These are phyloP conservation scores for Tolmerus cingulatus DNA, from an alignment of 2,888 invertebrate genomes.

Conservation along the genomic window DNA sequence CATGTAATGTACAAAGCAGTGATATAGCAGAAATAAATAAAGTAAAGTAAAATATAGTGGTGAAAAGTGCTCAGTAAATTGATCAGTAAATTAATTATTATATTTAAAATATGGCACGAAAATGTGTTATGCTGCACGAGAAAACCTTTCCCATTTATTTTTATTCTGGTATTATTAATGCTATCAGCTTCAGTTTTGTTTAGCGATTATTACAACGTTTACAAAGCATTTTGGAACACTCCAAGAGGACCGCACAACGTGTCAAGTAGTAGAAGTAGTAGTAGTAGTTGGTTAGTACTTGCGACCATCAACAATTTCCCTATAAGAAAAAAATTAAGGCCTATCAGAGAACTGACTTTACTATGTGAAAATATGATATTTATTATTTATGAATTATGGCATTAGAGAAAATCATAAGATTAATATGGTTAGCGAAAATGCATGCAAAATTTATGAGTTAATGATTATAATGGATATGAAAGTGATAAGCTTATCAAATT, in stretches of 20 bases:
- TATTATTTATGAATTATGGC: background rate
- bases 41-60: background rate
- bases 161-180: background rate
- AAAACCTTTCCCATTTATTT: background rate
- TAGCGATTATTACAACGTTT: background rate
- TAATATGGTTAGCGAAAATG: background rate
- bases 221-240: slow-evolving; percentile 3
- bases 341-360: background rate
- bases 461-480: background rate
- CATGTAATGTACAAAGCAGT: slow-evolving; percentile 7
- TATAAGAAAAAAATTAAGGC: slow-evolving; percentile 28
- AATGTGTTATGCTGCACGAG: background rate
- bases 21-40: background rate
- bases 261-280: slow-evolving; percentile 26
- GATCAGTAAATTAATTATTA: background rate
- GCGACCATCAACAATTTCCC: slow-evolving; percentile 46
- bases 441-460: background rate
- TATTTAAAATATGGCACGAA: background rate
- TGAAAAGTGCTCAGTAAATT: background rate
- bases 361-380: background rate
- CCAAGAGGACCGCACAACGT: slow-evolving; percentile 8
- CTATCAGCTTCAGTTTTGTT: background rate
- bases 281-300: slow-evolving; percentile 38
- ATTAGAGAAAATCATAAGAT: background rate
- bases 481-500: background rate